Percentiles rank a stretch among this genome's conserved stretches.
These are phyloP conservation scores for Napeogenes inachia DNA, from an alignment of 2,888 invertebrate species.

Conservation along the genomic window DNA sequence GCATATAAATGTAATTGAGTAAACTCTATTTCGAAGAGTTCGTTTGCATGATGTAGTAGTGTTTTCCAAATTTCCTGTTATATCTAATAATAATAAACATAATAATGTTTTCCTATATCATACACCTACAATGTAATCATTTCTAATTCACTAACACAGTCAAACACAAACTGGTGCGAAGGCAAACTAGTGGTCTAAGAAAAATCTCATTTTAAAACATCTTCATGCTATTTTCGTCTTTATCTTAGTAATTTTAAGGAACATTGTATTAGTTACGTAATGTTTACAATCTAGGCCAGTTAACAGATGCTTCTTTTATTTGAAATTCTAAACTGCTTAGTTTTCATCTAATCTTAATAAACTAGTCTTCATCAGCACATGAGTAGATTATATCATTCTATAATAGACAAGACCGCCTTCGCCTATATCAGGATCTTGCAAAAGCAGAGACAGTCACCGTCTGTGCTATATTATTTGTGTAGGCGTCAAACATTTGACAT, in stretches of 20 bases:
- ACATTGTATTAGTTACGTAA: conserved; percentile 26
- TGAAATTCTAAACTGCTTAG: conserved; percentile 17
- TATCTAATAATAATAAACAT: no score
- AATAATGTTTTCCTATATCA: no score
- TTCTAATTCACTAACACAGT: conserved; percentile 29
- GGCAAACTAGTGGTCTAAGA: conserved; percentile 39
- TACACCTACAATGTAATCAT: conserved; percentile 14
- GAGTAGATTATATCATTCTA: conserved; percentile 19
- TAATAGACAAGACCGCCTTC: conserved; percentile 29
- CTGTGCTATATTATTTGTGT: conserved; percentile 18
- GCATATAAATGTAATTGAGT: no score
- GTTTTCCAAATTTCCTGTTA: no score
- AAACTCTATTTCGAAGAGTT: no score
- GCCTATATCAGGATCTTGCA: conserved; percentile 25
- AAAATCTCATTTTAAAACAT: conserved; percentile 30
- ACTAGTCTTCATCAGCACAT: conserved; percentile 17
- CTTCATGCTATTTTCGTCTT: conserved; percentile 24
- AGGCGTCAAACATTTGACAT: conserved; percentile 20
- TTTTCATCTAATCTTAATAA: conserved; percentile 18
- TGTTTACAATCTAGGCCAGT: conserved; percentile 37
- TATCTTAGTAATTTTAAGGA: conserved; percentile 21
- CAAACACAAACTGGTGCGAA: conserved; percentile 36
- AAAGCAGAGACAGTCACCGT: conserved; percentile 19
- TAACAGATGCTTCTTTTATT: conserved; percentile 40
- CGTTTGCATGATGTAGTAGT: no score